Conservation (phyloP, 2,888 invertebrate species). For the Drosophila silvestris region DNA sequence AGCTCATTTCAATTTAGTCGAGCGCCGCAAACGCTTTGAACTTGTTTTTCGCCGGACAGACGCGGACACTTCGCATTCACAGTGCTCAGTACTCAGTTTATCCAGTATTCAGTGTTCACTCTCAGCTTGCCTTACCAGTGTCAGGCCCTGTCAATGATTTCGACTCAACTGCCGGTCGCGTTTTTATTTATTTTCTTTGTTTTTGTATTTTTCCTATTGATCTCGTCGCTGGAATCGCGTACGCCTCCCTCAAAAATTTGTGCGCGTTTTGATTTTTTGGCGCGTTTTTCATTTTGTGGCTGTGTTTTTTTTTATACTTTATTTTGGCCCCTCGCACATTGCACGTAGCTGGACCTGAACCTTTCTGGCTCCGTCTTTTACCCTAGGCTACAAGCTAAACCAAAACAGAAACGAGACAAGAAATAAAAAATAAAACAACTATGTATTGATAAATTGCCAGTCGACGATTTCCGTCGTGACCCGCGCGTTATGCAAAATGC, state of each 20-base stretch:
- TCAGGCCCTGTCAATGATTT: constrained; percentile 49
- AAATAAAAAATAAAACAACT: constrained; percentile 52
- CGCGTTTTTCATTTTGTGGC: constrained; percentile 70
- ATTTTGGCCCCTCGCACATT: constrained; percentile 49
- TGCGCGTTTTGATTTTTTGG: constrained; percentile 77
- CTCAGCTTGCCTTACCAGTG: constrained; percentile 23
- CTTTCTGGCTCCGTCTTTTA: constrained; percentile 57
- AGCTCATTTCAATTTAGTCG: constrained; percentile 81
- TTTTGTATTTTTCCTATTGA: constrained; percentile 50
- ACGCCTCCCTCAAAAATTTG: constrained; percentile 61
- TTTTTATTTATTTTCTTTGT: constrained; percentile 27
- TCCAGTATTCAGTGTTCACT: constrained; percentile 9
- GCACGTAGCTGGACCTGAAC: constrained; percentile 61
- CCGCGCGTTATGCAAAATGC: constrained; percentile 83
- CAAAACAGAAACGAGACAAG: constrained; percentile 26
- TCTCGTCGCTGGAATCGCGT: constrained; percentile 56
- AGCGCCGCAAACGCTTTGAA: constrained; percentile 82
- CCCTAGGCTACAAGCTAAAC: constrained; percentile 49
- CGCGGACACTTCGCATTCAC: constrained; percentile 45
- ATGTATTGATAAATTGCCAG: constrained; percentile 84
- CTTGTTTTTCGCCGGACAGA: constrained; percentile 68
- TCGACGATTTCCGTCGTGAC: constrained; percentile 84
- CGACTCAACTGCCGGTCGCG: constrained; percentile 29
- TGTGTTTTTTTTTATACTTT: constrained; percentile 20
- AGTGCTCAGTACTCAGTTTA: constrained; percentile 8